Evolutionary conservation across 2,113 vertebrate genomes (phyloP), one percentile per base, ranked within the genome.

Genomic region (Isichthys henryi): DNA sequence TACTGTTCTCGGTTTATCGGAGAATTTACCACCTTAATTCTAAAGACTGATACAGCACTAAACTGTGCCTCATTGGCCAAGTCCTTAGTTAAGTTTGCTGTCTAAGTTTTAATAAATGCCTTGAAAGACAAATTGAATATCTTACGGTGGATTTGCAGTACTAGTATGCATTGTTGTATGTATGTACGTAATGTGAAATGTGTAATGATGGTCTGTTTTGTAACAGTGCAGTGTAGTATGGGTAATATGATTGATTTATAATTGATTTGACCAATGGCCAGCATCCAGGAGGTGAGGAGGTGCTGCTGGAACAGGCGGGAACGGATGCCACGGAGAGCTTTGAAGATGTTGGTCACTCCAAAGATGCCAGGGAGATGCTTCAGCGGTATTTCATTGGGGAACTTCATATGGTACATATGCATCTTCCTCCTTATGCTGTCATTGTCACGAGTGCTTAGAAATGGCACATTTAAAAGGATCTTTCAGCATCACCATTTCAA

Each of bases 251-350:
- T 43, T 83, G 80, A 21, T 46, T 21, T 45, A 45, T n/a, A 21
- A 15, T 43, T 88, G 53, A 31, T 43, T 45, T 88, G 53, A 19
- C 3, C 17, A 3, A 43, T 94, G 92, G 35, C 0, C 91, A 97
- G 97, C 97, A 97, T 90, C 97, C 97, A 27, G 97, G 96, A 0
- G 96, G 97, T 88, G 96, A 97, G 90, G 96, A 97, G 83, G 96
- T 97, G 91, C 80, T 97, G 91, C 92, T 97, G 0, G 96, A 97
- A 70, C 96, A 97, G 90, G 96, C 96, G 49, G 97, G 96, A 43
- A 90, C 80, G 23, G 96, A 97, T 92, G 96, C 96, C 56, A 97
- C 95, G 0, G 97, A 97, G 92, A 95, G 95, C 90, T 97, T 97
- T 7, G 97, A 97, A 89, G 97, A 97, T 10, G 96, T 97, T 0